A percentile compares a stretch with the other conserved stretches of the same genome.
These are phyloP conservation scores for Drosophila nikananu DNA, from an alignment of 1,140 invertebrate species.

Conservation along the genomic window DNA sequence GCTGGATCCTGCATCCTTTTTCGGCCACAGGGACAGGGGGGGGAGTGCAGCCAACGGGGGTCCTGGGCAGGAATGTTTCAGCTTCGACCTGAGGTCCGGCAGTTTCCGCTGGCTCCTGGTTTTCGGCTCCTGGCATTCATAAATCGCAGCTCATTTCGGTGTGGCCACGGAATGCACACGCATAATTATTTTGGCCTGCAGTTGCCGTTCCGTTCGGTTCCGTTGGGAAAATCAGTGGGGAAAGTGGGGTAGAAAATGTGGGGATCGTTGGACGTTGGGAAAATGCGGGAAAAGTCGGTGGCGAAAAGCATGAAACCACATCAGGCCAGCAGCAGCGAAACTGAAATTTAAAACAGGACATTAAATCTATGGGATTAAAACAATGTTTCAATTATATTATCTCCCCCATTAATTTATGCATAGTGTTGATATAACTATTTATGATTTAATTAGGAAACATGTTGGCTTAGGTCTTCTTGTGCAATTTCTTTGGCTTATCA, in stretches of 20 bases:
- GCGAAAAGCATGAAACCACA: not conserved
- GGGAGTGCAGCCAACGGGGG: not conserved
- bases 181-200: conserved; percentile 82
- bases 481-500: not conserved
- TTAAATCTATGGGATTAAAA: not conserved
- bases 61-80: conserved; percentile 17
- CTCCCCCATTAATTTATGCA: too few species aligned
- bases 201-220: conserved; percentile 24
- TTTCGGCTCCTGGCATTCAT: conserved; percentile 64
- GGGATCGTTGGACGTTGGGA: not conserved
- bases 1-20: conserved; percentile 27
- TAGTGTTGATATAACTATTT: not conserved
- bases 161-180: conserved; percentile 83
- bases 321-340: not conserved
- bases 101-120: conserved; percentile 11
- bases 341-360: conserved; percentile 1
- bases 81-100: conserved; percentile 25
- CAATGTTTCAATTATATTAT: not conserved
- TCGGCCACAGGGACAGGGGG: not conserved
- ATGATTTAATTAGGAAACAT: not conserved
- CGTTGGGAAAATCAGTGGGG: conserved; percentile 15
- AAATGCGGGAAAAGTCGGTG: conserved; percentile 1
- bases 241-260: conserved; percentile 2
- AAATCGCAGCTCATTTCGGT: conserved; percentile 82
- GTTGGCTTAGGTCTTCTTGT: not conserved